phyloP scores from a whole-genome alignment of 2,113 vertebrate genomes.

The Trinectes maculatus region DNA sequence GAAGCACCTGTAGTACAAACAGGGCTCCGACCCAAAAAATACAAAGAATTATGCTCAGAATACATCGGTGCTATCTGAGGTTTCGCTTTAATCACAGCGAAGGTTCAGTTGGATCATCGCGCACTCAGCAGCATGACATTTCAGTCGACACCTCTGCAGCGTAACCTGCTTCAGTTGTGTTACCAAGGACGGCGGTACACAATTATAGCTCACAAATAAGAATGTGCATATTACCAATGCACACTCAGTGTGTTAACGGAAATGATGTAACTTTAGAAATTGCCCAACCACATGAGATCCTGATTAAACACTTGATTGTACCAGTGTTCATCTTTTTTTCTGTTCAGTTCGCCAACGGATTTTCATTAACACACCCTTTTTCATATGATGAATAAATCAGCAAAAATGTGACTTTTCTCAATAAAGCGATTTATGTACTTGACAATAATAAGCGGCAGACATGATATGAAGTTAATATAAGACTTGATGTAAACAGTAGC shows the following conservation, averaged over 20 bases:
- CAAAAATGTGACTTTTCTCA: background rate
- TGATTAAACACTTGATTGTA: too few relatives aligned
- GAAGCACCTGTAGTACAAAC: constrained; percentile 29
- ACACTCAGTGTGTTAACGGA: constrained; percentile 1
- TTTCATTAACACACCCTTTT: too few relatives aligned
- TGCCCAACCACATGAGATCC: too few relatives aligned
- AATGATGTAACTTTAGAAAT: too few relatives aligned
- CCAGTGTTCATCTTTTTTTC: too few relatives aligned
- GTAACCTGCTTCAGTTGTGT: background rate
- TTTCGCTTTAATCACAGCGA: constrained; percentile 11
- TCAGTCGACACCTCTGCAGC: constrained; percentile 31
- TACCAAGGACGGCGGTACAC: constrained; percentile 7
- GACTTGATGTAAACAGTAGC: too few relatives aligned
- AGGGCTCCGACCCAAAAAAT: constrained; percentile 12
- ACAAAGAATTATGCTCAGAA: constrained; percentile 8
- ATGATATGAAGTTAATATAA: too few relatives aligned
- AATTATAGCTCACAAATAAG: background rate
- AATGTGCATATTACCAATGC: background rate
- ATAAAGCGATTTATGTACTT: background rate
- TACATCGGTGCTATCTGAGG: constrained; percentile 1
- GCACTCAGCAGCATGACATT: background rate
- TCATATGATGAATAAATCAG: too few relatives aligned
- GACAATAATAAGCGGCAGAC: background rate
- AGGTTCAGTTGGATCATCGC: constrained; percentile 20
- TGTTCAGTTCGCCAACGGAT: too few relatives aligned